These are phyloP conservation scores for Scelioninae gen. 2 DNA, from an alignment of 2,888 invertebrate genomes.

Conservation along the genomic window DNA sequence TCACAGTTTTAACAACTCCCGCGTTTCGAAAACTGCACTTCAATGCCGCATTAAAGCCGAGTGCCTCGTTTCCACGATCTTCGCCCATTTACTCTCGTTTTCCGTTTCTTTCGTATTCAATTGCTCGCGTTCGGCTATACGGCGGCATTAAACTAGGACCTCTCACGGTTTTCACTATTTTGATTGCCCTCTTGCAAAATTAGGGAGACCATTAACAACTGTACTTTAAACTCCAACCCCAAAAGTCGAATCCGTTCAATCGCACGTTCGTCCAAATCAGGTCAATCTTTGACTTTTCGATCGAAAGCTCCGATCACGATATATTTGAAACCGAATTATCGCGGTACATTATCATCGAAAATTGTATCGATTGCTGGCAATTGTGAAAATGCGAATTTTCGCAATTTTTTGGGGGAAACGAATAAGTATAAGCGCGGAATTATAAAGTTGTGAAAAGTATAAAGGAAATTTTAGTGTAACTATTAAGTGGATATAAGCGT, in stretches of 20 bases:
- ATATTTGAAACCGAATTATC: background rate
- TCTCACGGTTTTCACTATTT: conserved; percentile 39
- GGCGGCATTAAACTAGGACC: conserved; percentile 30
- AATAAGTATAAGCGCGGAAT: too few relatives aligned
- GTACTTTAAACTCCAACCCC: conserved; percentile 16
- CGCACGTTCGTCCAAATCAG: background rate
- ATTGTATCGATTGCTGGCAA: too few relatives aligned
- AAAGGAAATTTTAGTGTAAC: too few relatives aligned
- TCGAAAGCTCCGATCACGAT: background rate
- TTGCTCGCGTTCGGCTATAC: conserved; percentile 29
- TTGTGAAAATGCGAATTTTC: too few relatives aligned
- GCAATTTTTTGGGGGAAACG: too few relatives aligned
- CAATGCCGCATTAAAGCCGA: conserved; percentile 63
- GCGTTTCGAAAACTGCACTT: conserved; percentile 64
- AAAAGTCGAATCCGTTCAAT: conserved; percentile 4
- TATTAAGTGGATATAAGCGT: too few relatives aligned
- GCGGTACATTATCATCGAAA: background rate
- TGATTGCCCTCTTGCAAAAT: conserved; percentile 23
- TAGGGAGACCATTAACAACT: conserved; percentile 34
- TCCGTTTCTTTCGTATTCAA: conserved; percentile 48
- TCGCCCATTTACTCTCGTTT: conserved; percentile 47
- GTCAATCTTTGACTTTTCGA: conserved; percentile 12
- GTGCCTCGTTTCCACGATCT: conserved; percentile 60
- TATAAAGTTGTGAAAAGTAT: too few relatives aligned
- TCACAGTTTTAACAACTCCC: conserved; percentile 65